Conservation (phyloP, 2,113 vertebrate species). For the Tragelaphus buxtoni region DNA sequence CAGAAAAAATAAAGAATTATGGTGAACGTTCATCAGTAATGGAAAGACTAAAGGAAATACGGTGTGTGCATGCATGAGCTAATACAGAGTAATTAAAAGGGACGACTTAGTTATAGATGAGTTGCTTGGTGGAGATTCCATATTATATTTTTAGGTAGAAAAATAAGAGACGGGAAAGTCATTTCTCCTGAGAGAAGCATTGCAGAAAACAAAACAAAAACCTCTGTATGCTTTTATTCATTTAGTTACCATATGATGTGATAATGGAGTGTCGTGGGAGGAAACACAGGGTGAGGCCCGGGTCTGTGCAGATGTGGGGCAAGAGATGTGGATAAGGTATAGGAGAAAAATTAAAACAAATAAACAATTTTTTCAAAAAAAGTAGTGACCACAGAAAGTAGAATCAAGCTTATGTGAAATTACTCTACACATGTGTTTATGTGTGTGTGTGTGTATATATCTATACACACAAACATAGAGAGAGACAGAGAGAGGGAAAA, state of each 20-base stretch:
- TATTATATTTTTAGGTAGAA: not conserved
- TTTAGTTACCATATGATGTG: not conserved
- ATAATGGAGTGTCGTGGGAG: not conserved
- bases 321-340: not conserved
- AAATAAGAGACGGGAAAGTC: not conserved
- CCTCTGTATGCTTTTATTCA: not conserved
- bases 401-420: not conserved
- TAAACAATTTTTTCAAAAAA: not conserved
- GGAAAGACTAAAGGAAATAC: not conserved
- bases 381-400: not conserved
- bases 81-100: not conserved
- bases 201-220: not conserved
- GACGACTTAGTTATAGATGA: not conserved
- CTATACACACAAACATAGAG: not conserved
- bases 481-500: too few relatives aligned
- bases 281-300: not conserved
- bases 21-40: not conserved
- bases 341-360: not conserved
- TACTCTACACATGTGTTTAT: not conserved
- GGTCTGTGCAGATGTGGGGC: not conserved
- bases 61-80: not conserved
- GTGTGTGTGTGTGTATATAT: fast-evolving
- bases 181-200: not conserved
- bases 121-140: not conserved
- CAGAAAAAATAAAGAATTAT: not conserved